These are phyloP conservation scores for Lasioglossum malachurum DNA, from an alignment of 2,888 invertebrate genomes.

Conservation along the genomic window DNA sequence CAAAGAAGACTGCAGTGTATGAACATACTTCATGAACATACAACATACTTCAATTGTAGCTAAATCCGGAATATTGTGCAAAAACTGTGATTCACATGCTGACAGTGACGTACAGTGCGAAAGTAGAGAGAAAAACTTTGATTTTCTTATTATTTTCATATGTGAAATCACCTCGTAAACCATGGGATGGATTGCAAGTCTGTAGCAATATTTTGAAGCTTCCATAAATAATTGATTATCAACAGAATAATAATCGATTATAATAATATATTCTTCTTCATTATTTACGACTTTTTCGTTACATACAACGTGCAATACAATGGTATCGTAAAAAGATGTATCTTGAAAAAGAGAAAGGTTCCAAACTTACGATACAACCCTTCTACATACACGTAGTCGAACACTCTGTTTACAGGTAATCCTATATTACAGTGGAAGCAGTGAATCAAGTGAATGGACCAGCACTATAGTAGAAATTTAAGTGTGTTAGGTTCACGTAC, in stretches of 20 bases:
- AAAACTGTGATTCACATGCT: too few relatives aligned
- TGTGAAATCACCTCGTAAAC: background rate
- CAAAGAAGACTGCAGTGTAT: too few relatives aligned
- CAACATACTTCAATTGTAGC: background rate
- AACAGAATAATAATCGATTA: background rate
- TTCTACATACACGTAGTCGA: background rate
- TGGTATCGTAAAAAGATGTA: background rate
- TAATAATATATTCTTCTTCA: background rate
- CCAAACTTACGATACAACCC: background rate
- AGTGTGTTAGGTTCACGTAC: background rate
- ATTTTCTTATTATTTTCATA: background rate
- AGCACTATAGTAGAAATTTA: background rate
- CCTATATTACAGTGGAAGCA: background rate
- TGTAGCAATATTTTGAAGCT: background rate
- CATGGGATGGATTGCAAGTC: background rate
- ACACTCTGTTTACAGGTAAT: constrained; percentile 5
- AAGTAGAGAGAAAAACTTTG: background rate
- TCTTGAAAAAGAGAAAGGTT: background rate
- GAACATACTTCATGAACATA: too few relatives aligned
- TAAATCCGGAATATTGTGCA: background rate
- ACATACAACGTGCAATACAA: background rate
- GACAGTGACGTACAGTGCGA: background rate
- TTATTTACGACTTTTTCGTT: background rate
- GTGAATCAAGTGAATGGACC: background rate
- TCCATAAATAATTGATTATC: background rate